phyloP scores from a whole-genome alignment of 2,797 vertebrate genomes.

The Balearica regulorum region DNA sequence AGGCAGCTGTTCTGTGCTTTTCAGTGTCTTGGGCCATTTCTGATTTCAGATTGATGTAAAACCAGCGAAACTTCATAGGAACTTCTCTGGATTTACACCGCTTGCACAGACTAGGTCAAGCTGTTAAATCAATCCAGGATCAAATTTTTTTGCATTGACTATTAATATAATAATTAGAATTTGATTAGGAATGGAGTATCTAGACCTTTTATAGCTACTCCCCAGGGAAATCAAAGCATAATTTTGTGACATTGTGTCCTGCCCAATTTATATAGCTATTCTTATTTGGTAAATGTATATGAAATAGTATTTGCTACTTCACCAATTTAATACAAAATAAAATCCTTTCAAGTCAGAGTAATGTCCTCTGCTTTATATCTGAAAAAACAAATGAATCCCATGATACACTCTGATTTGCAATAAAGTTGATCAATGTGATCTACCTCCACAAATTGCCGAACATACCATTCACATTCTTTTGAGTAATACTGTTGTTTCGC shows the following conservation, averaged over 20 bases:
- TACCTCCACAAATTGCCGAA: constrained; percentile 36
- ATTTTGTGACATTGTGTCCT: neutral
- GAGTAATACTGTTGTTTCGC: constrained; percentile 43
- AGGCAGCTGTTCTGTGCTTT: neutral
- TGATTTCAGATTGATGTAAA: constrained; percentile 20
- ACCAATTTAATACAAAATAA: neutral
- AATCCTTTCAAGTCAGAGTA: constrained; percentile 19
- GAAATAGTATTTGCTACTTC: neutral
- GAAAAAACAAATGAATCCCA: constrained; percentile 30
- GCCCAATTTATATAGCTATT: neutral
- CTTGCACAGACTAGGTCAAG: neutral
- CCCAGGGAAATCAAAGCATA: neutral
- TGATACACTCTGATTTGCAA: constrained; percentile 32
- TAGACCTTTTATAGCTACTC: neutral
- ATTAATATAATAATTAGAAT: neutral
- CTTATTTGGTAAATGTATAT: neutral
- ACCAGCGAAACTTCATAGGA: neutral
- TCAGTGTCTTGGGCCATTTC: constrained; percentile 16
- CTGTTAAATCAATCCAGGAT: neutral
- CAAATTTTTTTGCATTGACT: neutral
- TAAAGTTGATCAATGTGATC: constrained; percentile 57
- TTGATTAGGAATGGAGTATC: neutral
- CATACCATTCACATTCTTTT: neutral
- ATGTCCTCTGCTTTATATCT: constrained; percentile 30
- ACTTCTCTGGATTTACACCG: neutral